These are phyloP conservation scores for Steromphala cineraria DNA, from an alignment of 2,888 invertebrate genomes.

Conservation along the genomic window DNA sequence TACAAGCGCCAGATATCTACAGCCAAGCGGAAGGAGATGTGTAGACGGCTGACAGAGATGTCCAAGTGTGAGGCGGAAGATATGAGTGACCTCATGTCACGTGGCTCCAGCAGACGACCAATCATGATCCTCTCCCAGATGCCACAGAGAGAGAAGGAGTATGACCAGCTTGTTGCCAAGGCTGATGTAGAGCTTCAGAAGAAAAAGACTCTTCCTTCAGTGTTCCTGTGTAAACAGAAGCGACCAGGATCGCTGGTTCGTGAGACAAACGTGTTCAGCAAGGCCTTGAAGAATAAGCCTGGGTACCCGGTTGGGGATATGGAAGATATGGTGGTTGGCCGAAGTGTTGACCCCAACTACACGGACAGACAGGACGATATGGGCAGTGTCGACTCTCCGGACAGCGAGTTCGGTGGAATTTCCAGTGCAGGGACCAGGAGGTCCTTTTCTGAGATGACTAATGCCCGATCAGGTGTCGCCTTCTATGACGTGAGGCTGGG, in stretches of 20 bases:
- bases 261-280: slow-evolving; percentile 11
- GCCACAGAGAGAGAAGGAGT: slow-evolving; percentile 5
- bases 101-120: slow-evolving; percentile 8
- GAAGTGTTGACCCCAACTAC: slow-evolving; percentile 9
- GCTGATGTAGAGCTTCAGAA: slow-evolving; percentile 6
- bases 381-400: neutral
- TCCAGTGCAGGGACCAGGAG: neutral
- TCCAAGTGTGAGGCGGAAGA: slow-evolving; percentile 35
- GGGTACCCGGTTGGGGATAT: slow-evolving; percentile 4
- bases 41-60: slow-evolving; percentile 31
- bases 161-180: neutral
- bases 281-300: neutral
- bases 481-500: neutral
- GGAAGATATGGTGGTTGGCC: slow-evolving; percentile 26
- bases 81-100: slow-evolving; percentile 15
- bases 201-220: neutral
- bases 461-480: neutral
- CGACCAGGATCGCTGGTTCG: neutral
- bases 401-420: neutral
- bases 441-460: neutral
- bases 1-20: slow-evolving; percentile 29
- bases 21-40: slow-evolving; percentile 31
- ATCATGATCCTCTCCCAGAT: slow-evolving; percentile 37
- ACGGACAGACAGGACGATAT: neutral
- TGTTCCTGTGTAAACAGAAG: neutral